Percentiles rank a stretch among this genome's conserved stretches.
Evolutionary conservation across 35 echinoderm and acorn worm species (phyloP).

Genomic region (Anneissia japonica): DNA sequence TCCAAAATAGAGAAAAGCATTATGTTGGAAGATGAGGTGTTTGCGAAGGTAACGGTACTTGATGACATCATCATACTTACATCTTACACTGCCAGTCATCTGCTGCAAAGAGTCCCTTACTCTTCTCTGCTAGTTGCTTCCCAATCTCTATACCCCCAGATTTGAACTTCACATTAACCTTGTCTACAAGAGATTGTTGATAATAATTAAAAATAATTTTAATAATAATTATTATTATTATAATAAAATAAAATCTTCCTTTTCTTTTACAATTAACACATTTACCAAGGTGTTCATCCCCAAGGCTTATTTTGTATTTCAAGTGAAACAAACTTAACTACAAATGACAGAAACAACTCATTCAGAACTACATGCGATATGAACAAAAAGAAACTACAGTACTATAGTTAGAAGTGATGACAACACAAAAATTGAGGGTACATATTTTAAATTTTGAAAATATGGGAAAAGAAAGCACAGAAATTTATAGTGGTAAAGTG

Average conservation of each 20-base stretch:
- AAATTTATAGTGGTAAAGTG: no score
- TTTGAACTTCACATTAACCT: slow-evolving; percentile 56
- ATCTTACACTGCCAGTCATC: slow-evolving; percentile 99
- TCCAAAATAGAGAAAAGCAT: no score
- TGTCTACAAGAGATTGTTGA: slow-evolving; percentile 33
- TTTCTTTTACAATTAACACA: background rate
- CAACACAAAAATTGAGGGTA: no score
- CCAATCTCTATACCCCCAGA: slow-evolving; percentile 79
- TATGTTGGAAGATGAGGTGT: no score
- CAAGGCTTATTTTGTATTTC: background rate
- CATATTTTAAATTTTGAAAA: no score
- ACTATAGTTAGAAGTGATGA: no score
- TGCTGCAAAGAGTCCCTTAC: slow-evolving; percentile 85
- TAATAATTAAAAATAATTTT: background rate
- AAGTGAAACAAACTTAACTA: no score
- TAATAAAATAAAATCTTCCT: background rate
- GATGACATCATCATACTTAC: slow-evolving; percentile 54
- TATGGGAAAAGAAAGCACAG: no score
- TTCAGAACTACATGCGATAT: no score
- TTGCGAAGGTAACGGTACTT: no score
- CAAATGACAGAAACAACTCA: no score
- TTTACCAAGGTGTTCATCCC: background rate
- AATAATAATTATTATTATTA: background rate
- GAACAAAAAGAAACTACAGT: no score
- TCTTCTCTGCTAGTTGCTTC: slow-evolving; percentile 91